Evolutionary conservation across 2,797 vertebrate genomes (phyloP).

Genomic region (Glyptemys insculpta): DNA sequence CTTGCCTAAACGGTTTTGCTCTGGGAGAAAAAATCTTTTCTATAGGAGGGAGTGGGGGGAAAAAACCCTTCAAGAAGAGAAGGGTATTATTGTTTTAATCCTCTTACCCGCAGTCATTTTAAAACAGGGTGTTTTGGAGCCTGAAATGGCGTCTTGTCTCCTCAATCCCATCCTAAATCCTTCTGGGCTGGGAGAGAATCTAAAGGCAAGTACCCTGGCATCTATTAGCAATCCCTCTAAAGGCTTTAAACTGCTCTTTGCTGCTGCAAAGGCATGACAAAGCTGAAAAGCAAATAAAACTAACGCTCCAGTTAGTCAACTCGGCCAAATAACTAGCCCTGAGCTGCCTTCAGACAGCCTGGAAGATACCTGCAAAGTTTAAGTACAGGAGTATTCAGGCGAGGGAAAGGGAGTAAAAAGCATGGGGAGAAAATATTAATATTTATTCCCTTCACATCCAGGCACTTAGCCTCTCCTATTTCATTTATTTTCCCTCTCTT

Average conservation of each 20-base stretch:
- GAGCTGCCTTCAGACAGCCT: neutral
- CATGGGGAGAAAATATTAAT: fast-evolving
- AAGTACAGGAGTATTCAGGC: neutral
- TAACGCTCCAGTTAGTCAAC: conserved; percentile 75
- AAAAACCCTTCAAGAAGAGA: conserved; percentile 94
- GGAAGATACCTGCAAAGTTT: conserved; percentile 48
- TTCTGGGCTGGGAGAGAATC: conserved; percentile 88
- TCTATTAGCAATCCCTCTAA: conserved; percentile 86
- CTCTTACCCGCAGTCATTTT: conserved; percentile 98
- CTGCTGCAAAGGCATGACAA: conserved; percentile 84
- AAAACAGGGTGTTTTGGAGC: conserved; percentile 93
- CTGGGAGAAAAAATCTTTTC: conserved; percentile 99
- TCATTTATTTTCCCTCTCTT: neutral
- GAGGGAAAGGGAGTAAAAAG: neutral
- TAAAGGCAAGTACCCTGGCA: conserved; percentile 87
- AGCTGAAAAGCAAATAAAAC: conserved; percentile 86
- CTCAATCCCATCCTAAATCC: conserved; percentile 92
- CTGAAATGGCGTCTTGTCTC: conserved; percentile 95
- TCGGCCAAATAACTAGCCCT: conserved; percentile 57
- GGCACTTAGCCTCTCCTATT: neutral
- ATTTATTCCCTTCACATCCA: neutral
- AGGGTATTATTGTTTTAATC: conserved; percentile 99
- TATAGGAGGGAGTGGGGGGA: conserved; percentile 79
- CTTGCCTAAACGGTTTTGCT: conserved; percentile 98
- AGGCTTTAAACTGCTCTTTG: conserved; percentile 83